These are phyloP conservation scores for Metellina segmentata DNA, from an alignment of 2,888 invertebrate genomes.

Conservation along the genomic window DNA sequence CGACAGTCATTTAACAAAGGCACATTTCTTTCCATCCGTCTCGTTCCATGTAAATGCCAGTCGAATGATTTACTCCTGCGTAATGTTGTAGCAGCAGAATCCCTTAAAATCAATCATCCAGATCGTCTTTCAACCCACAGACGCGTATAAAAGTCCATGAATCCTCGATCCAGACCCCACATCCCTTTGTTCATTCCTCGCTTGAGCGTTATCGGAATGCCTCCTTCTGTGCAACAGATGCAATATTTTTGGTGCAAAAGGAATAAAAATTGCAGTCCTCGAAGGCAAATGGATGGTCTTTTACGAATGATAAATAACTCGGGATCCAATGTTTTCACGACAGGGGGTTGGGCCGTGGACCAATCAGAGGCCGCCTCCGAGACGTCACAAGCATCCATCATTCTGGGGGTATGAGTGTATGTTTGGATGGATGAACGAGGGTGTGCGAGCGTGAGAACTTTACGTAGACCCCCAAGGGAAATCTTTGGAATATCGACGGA, in stretches of 20 bases:
- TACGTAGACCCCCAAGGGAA: slow-evolving; percentile 43
- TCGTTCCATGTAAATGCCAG: too few species aligned
- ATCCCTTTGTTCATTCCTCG: slow-evolving; percentile 12
- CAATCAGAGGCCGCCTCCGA: slow-evolving; percentile 69
- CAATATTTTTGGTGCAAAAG: slow-evolving; percentile 65
- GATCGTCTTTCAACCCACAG: slow-evolving; percentile 19
- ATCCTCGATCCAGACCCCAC: neutral
- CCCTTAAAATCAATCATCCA: slow-evolving; percentile 53
- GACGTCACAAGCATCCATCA: slow-evolving; percentile 71
- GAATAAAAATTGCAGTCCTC: slow-evolving; percentile 65
- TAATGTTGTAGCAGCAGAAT: slow-evolving; percentile 1
- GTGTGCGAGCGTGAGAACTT: slow-evolving; percentile 10
- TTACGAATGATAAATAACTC: slow-evolving; percentile 73
- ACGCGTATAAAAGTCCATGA: slow-evolving; percentile 18
- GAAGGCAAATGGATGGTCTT: slow-evolving; percentile 70
- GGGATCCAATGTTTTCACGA: slow-evolving; percentile 71
- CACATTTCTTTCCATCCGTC: too few species aligned
- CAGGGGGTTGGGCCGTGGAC: slow-evolving; percentile 64
- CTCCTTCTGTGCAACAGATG: slow-evolving; percentile 64
- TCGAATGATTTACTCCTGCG: neutral
- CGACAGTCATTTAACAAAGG: too few species aligned
- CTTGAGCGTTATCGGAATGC: slow-evolving; percentile 28
- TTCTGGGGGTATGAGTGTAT: slow-evolving; percentile 51
- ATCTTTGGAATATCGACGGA: slow-evolving; percentile 61
- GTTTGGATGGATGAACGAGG: slow-evolving; percentile 31